Base-by-base conservation (phyloP, 2,888 invertebrate genomes). In the Metalampra italica region DNA sequence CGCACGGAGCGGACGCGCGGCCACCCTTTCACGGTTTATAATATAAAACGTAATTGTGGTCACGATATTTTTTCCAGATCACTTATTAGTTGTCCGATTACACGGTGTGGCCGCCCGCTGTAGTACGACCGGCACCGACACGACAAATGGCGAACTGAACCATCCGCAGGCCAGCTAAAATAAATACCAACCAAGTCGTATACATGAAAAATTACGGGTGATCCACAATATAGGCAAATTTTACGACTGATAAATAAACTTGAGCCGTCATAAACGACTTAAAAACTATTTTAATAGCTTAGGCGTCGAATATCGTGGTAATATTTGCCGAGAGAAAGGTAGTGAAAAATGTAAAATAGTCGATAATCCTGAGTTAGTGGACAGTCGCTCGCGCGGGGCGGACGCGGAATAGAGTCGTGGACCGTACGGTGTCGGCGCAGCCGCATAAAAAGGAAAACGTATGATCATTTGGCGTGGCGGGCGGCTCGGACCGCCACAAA, bases 1-100 rank as follows among this genome's bases (percentile, higher is more conserved):
- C 22, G 22, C 3, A 2, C 22, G 5, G 60, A 52, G 5, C 22
- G 22, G 22, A 2, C 22, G 5, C n/a, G 13, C 43, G 68, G 70
- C 65, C 76, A 75, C 81, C 79, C 79, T 77, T 75, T 68, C 75
- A 64, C 69, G 72, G 72, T 61, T 63, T 54, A 57, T 66, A 65
- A 70, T 65, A 62, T 69, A 65, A 73, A 72, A 64, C 61, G 66
- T 80, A 76, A 82, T 80, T 76, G 82, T 73, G 78, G 72, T 66
- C 76, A 69, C 72, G 75, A 58, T 56, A 54, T 38, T 34, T 53
- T 54, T 60, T 54, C 48, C 54, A 42, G 48, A 50, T 41, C 57
- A 53, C 55, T 57, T 61, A 67, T 59, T 64, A 63, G 62, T 50
- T 47, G 54, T 45, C 43, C 55, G 57, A 66, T 60, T 64, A 59